These are phyloP conservation scores for Gadus chalcogrammus DNA, from an alignment of 2,113 vertebrate species.

Conservation along the genomic window DNA sequence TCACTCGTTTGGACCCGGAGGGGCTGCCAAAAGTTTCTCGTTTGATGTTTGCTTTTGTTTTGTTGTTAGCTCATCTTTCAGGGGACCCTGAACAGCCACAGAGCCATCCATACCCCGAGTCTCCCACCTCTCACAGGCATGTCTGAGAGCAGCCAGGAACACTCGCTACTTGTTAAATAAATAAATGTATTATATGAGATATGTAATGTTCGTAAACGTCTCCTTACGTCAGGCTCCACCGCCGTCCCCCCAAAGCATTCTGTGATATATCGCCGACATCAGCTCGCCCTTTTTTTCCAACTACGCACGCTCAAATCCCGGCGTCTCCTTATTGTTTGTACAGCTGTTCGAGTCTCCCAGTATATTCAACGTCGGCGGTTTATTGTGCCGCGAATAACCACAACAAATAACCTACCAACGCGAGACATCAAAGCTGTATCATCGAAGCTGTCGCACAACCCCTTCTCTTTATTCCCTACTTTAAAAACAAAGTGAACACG, in stretches of 20 bases:
- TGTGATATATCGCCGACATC: constrained; percentile 57
- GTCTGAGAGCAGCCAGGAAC: no score
- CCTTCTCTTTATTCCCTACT: no score
- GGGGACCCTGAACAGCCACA: constrained; percentile 38
- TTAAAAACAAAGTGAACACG: no score
- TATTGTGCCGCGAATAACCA: no score
- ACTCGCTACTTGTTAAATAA: constrained; percentile 50
- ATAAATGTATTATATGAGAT: constrained; percentile 75
- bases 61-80: constrained; percentile 23
- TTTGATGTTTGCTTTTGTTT: constrained; percentile 36
- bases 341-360: no score
- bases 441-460: no score
- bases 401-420: no score
- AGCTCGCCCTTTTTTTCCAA: constrained; percentile 36
- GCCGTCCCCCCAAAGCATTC: constrained; percentile 70
- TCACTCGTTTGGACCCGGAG: constrained; percentile 45
- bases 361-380: no score
- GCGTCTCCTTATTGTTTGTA: no score
- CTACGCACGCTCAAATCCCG: no score
- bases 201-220: constrained; percentile 67
- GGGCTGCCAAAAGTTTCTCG: constrained; percentile 33
- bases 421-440: no score
- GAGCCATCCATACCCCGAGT: not conserved
- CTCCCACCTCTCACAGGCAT: no score
- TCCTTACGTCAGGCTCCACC: constrained; percentile 64